These are phyloP conservation scores for Sinonovacula constricta DNA, from an alignment of 1,140 invertebrate species.

Conservation along the genomic window DNA sequence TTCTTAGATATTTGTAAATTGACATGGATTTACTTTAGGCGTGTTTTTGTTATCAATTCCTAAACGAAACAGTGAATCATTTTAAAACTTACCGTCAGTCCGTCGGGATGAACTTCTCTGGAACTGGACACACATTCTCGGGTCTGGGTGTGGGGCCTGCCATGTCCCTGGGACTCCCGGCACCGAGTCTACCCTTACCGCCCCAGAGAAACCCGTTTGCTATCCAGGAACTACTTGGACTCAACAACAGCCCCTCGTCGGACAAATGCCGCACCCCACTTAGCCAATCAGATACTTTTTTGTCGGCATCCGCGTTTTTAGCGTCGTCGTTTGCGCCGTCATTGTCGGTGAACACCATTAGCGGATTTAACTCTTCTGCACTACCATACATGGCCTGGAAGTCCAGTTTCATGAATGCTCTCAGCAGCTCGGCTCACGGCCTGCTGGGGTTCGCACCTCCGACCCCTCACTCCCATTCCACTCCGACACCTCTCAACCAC, in stretches of 20 bases:
- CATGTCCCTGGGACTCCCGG: conserved; percentile 25
- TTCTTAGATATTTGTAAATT: too few species aligned
- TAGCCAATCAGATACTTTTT: conserved; percentile 31
- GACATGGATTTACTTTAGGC: too few species aligned
- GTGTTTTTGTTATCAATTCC: too few species aligned
- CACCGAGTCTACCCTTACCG: conserved; percentile 22
- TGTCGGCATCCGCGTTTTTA: conserved; percentile 49
- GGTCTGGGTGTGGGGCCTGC: conserved; percentile 16
- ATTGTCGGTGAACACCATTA: conserved; percentile 16
- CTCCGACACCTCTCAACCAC: conserved; percentile 17
- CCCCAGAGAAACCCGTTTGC: conserved; percentile 47
- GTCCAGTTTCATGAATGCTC: conserved; percentile 47
- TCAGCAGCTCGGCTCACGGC: conserved; percentile 39
- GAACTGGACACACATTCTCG: conserved; percentile 34
- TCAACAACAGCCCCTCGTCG: conserved; percentile 15
- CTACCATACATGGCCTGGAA: conserved; percentile 48
- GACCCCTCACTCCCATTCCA: conserved; percentile 8
- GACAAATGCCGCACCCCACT: conserved; percentile 21
- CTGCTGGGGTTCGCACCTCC: conserved; percentile 28
- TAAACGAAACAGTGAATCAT: not conserved
- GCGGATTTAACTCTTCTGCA: conserved; percentile 19
- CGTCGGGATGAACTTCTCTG: conserved; percentile 45
- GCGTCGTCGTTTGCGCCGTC: conserved; percentile 38
- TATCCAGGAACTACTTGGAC: conserved; percentile 48
- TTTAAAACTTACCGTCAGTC: too few species aligned